phyloP scores from a whole-genome alignment of 2,888 invertebrate genomes.

The Carpatolechia fugitivella region DNA sequence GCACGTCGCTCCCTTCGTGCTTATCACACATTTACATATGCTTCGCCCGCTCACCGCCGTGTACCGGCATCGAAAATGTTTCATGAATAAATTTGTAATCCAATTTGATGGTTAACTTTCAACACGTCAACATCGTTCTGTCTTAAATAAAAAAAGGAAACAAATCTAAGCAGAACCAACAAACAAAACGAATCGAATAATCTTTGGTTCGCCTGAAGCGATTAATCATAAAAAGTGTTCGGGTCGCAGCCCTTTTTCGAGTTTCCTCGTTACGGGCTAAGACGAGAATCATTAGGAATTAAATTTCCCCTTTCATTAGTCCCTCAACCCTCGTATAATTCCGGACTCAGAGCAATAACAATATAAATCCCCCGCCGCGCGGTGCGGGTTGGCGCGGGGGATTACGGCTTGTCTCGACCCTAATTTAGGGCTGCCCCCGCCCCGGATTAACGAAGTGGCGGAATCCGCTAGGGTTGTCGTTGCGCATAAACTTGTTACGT shows the following conservation, averaged over 20 bases:
- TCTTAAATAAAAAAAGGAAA: constrained; percentile 52
- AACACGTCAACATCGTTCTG: constrained; percentile 41
- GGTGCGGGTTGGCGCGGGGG: constrained; percentile 59
- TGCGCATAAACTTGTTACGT: constrained; percentile 78
- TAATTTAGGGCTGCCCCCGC: constrained; percentile 79
- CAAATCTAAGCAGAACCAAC: constrained; percentile 49
- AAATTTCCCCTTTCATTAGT: constrained; percentile 80
- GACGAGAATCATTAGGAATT: constrained; percentile 80
- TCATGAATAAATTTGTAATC: constrained; percentile 77
- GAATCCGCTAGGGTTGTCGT: constrained; percentile 79
- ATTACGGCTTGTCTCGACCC: constrained; percentile 80
- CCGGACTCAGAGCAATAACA: constrained; percentile 80
- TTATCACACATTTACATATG: constrained; percentile 76
- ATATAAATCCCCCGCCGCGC: constrained; percentile 80
- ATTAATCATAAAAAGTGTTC: constrained; percentile 72
- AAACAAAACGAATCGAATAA: constrained; percentile 58
- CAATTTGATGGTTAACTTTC: constrained; percentile 70
- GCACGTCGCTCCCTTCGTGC: constrained; percentile 59
- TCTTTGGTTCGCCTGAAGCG: constrained; percentile 60
- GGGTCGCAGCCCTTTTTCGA: constrained; percentile 75
- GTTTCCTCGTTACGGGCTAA: constrained; percentile 79
- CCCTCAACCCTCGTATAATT: constrained; percentile 80
- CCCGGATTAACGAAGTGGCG: constrained; percentile 79
- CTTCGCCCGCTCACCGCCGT: constrained; percentile 62
- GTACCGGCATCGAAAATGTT: constrained; percentile 74